Percentiles rank a stretch among this genome's conserved stretches.
Conservation (phyloP, 2,888 invertebrate species). For the Dastarcus helophoroides region DNA sequence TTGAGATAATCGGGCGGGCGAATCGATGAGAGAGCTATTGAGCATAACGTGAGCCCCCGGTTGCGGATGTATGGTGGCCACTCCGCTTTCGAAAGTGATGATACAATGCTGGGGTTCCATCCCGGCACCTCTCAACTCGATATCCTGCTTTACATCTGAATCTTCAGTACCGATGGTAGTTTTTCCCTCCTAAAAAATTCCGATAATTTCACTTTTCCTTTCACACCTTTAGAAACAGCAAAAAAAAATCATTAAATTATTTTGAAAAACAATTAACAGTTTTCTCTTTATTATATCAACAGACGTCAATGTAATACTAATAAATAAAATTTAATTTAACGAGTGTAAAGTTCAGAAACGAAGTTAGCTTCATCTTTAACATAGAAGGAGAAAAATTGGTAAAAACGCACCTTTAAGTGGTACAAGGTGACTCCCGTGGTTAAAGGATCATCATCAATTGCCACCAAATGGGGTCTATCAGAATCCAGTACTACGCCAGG, state of each 20-base stretch:
- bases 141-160: constrained; percentile 57
- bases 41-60: constrained; percentile 71
- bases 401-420: constrained; percentile 57
- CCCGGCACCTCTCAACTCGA: constrained; percentile 60
- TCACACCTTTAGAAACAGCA: no score
- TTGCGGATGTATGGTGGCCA: constrained; percentile 62
- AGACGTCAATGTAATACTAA: no score
- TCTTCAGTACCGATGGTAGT: constrained; percentile 76
- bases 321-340: no score
- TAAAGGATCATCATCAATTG: constrained; percentile 80
- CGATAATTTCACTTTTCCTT: no score
- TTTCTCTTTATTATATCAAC: no score
- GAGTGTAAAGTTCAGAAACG: no score
- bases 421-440: constrained; percentile 87
- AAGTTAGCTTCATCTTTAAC: background rate
- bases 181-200: constrained; percentile 63
- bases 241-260: no score
- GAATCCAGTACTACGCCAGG: constrained; percentile 83
- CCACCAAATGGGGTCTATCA: constrained; percentile 83
- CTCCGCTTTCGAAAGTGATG: constrained; percentile 57
- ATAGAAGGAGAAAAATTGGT: background rate
- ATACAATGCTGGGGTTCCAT: constrained; percentile 70
- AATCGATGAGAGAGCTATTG: constrained; percentile 67
- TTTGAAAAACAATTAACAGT: no score
- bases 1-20: constrained; percentile 68